Evolutionary conservation across 2,113 vertebrate species (phyloP), one percentile per base, ranked within the genome.

Genomic region (Lontra canadensis): DNA sequence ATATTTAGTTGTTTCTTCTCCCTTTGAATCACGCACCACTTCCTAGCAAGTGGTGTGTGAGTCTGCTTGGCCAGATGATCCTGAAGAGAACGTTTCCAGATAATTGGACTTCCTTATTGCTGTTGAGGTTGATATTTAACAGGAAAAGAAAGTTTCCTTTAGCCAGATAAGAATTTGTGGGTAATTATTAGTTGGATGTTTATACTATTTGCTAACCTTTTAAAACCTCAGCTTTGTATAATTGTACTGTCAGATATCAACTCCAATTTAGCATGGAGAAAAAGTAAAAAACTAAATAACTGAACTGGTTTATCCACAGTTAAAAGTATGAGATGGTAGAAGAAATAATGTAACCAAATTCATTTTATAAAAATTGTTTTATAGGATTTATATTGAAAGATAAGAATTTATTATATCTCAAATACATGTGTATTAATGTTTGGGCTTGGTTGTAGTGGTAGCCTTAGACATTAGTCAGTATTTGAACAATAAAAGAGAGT

Each of bases 91-190:
- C 23, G 7, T 26, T 81, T 71, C 61, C 55, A 81, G 47, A 36
- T 71, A 31, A 26, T 26, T 31, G 47, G 57, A n/a, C 55, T 73
- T 88, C 74, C 29, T 78, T 74, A 18, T 34, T 82, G 31, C 47
- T 63, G 31, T 29, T 18, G 10, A 90, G 39, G 63, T 78, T 84
- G 84, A 69, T 42, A 34, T 63, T 71, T 92, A 93, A 78, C 67
- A 90, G 90, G 21, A 67, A 88, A 95, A 55, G 69, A 47, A 67
- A n/a, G n/a, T 74, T 88, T 95, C 87, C 55, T 57, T 74, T 36
- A 86, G 36, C 78, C n/a, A 63, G 4, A 39, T 81, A 47, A 80
- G 57, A 20, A 13, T 61, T 86, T 36, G 2, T n/a, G 76, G 76
- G 26, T 65, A 25, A 23, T 90, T 73, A 34, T 81, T 67, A 86